Conservation (phyloP, 2,113 vertebrate genomes). For the Petrocephalus zakoni region DNA sequence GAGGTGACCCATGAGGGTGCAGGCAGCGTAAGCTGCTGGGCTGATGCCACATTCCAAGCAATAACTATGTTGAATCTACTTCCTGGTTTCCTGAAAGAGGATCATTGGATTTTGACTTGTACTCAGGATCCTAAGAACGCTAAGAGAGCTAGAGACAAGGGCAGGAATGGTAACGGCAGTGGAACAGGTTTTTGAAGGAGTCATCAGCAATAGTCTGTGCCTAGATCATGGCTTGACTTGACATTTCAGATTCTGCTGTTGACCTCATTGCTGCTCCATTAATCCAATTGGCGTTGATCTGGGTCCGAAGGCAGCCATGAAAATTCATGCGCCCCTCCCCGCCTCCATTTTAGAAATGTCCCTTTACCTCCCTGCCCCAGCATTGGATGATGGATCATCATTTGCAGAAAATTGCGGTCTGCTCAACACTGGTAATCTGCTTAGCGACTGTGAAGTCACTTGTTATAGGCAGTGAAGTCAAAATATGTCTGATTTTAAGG, state of each 20-base stretch:
- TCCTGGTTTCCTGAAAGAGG: not conserved
- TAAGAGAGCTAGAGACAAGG: not conserved
- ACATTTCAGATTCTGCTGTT: not conserved
- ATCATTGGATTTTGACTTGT: not conserved
- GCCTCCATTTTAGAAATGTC: not conserved
- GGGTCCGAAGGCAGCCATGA: not conserved
- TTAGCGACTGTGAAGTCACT: not conserved
- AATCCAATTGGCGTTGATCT: slow-evolving; percentile 7
- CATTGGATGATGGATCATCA: not conserved
- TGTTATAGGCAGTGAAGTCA: not conserved
- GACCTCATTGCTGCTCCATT: not conserved
- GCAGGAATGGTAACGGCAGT: not conserved
- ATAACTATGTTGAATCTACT: not conserved
- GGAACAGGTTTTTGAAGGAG: not conserved
- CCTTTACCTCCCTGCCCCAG: not conserved
- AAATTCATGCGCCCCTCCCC: not conserved
- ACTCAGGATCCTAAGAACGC: not conserved
- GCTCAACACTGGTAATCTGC: not conserved
- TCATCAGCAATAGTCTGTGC: not conserved
- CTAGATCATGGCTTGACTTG: not conserved
- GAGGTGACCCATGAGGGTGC: not conserved
- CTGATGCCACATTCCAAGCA: not conserved
- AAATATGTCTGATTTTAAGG: not conserved
- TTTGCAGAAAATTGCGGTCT: not conserved
- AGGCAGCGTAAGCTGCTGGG: not conserved